phyloP scores from a whole-genome alignment of 92 coral and sea anemone species.

The Chrysogorgia sp. region DNA sequence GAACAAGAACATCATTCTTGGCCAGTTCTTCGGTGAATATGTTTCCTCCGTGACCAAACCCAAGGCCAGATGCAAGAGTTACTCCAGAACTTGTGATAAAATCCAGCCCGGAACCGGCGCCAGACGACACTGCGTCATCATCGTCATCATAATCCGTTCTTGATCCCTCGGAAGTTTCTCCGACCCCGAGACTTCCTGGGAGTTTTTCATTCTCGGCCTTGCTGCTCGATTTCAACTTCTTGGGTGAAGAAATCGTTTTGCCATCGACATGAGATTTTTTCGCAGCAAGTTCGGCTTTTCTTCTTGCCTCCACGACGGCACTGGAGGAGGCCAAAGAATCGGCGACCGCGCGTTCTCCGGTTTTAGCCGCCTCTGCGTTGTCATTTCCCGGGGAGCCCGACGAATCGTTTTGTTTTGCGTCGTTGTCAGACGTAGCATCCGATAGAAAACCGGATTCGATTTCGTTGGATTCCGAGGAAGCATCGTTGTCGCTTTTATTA shows the following conservation, averaged over 20 bases:
- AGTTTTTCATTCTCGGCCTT: slow-evolving; percentile 26
- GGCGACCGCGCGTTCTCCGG: slow-evolving; percentile 41
- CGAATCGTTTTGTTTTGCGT: not conserved
- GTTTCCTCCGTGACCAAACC: slow-evolving; percentile 1
- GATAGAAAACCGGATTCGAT: not conserved
- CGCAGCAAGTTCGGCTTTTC: slow-evolving; percentile 15
- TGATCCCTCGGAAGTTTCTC: slow-evolving; percentile 19
- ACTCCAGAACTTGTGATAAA: slow-evolving; percentile 28
- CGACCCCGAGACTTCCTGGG: slow-evolving; percentile 35
- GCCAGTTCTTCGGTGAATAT: slow-evolving; percentile 35
- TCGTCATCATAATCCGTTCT: slow-evolving; percentile 7
- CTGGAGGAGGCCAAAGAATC: slow-evolving; percentile 33
- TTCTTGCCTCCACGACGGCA: slow-evolving; percentile 32
- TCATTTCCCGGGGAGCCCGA: not conserved
- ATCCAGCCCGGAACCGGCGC: not conserved
- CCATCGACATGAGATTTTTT: not conserved
- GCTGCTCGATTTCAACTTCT: not conserved
- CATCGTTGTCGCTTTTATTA: no score
- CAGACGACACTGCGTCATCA: not conserved
- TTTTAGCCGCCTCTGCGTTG: not conserved
- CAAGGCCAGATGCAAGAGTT: slow-evolving; percentile 19
- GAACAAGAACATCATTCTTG: slow-evolving; percentile 11
- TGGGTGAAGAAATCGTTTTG: slow-evolving; percentile 6
- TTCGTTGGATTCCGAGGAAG: no score
- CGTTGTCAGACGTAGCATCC: not conserved